Evolutionary conservation across 2,113 vertebrate species (phyloP).

Genomic region (Microtus montanus): DNA sequence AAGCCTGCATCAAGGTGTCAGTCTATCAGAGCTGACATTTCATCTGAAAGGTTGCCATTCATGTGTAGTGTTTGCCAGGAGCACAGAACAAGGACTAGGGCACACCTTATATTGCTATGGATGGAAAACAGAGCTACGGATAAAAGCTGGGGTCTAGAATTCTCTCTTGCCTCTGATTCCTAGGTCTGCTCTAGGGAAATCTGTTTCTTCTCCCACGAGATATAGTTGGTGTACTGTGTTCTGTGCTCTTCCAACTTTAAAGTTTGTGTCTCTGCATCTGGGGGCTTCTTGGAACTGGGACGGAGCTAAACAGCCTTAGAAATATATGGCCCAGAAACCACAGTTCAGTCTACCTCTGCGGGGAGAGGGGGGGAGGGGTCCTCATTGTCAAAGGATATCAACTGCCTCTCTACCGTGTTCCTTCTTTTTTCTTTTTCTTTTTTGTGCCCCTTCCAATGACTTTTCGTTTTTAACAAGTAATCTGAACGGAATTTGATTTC

Average conservation of each 20-base stretch:
- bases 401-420: neutral
- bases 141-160: neutral
- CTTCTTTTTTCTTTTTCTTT: neutral
- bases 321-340: neutral
- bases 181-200: neutral
- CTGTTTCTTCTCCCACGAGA: neutral
- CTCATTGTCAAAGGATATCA: neutral
- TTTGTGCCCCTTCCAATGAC: neutral
- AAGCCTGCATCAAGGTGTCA: neutral
- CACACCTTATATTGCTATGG: neutral
- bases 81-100: neutral
- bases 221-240: accelerated
- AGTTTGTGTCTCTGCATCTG: neutral
- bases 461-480: constrained; percentile 32
- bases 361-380: neutral
- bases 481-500: constrained; percentile 38
- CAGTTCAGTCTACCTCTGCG: neutral
- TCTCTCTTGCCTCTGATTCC: neutral
- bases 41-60: neutral
- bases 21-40: neutral
- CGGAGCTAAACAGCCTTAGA: neutral
- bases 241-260: neutral
- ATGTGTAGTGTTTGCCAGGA: neutral
- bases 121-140: neutral
- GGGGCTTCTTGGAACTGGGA: neutral